Evolutionary conservation across 1,140 invertebrate genomes (phyloP).

Genomic region (Pogonomyrmex barbatus): DNA sequence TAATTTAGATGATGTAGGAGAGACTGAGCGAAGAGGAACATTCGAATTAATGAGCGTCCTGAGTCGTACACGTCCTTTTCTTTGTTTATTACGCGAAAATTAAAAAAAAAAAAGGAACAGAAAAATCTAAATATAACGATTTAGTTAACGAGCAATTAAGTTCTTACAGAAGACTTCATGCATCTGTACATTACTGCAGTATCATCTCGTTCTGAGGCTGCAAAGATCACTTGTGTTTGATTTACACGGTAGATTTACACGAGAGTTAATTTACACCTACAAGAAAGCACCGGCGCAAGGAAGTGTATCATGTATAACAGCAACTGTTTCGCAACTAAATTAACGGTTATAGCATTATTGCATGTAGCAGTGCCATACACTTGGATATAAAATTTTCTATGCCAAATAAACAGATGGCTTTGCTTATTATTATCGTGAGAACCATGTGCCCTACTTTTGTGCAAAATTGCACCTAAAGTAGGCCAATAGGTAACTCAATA

Average conservation of each 20-base stretch:
- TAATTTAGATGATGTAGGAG: neutral
- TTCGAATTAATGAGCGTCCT: neutral
- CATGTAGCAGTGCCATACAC: slow-evolving; percentile 44
- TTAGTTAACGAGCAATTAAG: slow-evolving; percentile 32
- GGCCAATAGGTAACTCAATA: slow-evolving; percentile 8
- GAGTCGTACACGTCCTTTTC: too few relatives aligned
- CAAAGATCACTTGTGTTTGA: slow-evolving; percentile 49
- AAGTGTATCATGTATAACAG: slow-evolving; percentile 61
- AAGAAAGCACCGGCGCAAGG: slow-evolving; percentile 51
- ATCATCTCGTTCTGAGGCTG: slow-evolving; percentile 28
- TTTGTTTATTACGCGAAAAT: neutral
- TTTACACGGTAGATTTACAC: slow-evolving; percentile 62
- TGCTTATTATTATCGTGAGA: slow-evolving; percentile 73
- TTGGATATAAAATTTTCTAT: slow-evolving; percentile 60
- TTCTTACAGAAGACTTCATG: neutral
- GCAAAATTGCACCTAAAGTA: neutral
- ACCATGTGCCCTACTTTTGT: slow-evolving; percentile 48
- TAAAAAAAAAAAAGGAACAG: neutral
- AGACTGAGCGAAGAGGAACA: neutral
- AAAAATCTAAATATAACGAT: slow-evolving; percentile 14
- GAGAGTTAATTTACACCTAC: slow-evolving; percentile 63
- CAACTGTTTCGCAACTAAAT: slow-evolving; percentile 59
- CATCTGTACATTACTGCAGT: slow-evolving; percentile 17
- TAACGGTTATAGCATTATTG: slow-evolving; percentile 63
- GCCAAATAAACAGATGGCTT: slow-evolving; percentile 68